These are phyloP conservation scores for Oncorhynchus keta DNA, from an alignment of 2,113 vertebrate species.

Conservation along the genomic window DNA sequence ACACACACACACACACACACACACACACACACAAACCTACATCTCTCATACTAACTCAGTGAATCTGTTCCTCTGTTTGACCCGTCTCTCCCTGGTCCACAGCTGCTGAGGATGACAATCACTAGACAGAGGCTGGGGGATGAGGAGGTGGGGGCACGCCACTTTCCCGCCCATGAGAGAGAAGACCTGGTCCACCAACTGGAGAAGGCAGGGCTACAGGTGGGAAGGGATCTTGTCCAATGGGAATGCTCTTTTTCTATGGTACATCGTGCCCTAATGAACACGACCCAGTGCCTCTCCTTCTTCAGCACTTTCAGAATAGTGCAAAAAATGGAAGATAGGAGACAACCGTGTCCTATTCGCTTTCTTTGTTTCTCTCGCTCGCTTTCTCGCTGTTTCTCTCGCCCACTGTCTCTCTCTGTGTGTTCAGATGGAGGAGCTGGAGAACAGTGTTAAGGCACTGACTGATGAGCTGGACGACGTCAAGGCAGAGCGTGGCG, in stretches of 20 bases:
- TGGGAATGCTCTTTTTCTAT: too few relatives aligned
- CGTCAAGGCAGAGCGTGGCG: slow-evolving; percentile 84
- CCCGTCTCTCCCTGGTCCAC: slow-evolving; percentile 4
- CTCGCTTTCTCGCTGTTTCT: neutral
- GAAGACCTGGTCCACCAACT: slow-evolving; percentile 92
- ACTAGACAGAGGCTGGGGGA: slow-evolving; percentile 94
- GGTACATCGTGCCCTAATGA: too few relatives aligned
- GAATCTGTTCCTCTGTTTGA: neutral
- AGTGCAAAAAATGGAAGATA: too few relatives aligned
- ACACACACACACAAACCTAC: neutral
- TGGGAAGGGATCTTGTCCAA: slow-evolving; percentile 41
- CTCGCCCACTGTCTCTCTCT: neutral
- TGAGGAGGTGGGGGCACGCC: slow-evolving; percentile 87
- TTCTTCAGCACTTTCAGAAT: too few relatives aligned
- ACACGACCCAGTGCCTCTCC: too few relatives aligned
- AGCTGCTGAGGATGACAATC: slow-evolving; percentile 97
- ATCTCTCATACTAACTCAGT: neutral
- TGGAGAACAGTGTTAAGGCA: slow-evolving; percentile 86
- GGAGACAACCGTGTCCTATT: too few relatives aligned
- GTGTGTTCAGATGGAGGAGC: slow-evolving; percentile 81
- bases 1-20: slow-evolving; percentile 2
- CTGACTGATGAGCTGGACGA: slow-evolving; percentile 90
- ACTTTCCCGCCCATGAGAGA: slow-evolving; percentile 93
- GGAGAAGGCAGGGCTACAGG: slow-evolving; percentile 89
- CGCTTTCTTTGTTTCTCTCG: neutral